These are phyloP conservation scores for Nothocercus julius DNA, from an alignment of 2,113 vertebrate genomes.

Conservation along the genomic window DNA sequence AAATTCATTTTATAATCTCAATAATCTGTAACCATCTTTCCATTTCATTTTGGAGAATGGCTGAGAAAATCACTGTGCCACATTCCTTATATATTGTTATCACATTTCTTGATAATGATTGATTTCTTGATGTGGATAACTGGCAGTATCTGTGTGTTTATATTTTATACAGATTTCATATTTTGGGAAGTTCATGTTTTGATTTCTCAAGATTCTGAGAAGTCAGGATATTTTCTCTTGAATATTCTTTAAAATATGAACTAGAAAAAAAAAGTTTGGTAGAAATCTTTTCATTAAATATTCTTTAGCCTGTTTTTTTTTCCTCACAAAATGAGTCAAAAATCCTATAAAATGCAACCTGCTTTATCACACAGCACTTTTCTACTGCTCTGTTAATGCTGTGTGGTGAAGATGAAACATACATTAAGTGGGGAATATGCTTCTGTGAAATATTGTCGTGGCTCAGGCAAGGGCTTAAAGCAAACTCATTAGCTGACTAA, in stretches of 20 bases:
- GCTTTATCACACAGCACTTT: background rate
- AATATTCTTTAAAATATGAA: background rate
- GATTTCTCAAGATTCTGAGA: background rate
- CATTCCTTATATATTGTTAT: background rate
- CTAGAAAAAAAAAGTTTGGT: background rate
- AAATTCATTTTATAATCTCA: conserved; percentile 58
- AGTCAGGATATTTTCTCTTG: background rate
- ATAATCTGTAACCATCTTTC: conserved; percentile 50
- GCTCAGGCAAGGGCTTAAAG: background rate
- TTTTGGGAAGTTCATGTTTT: background rate
- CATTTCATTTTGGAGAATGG: background rate
- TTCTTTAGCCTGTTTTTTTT: background rate
- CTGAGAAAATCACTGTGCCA: background rate
- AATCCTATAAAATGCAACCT: background rate
- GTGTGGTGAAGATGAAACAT: background rate
- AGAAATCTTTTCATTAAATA: background rate
- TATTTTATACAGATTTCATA: background rate
- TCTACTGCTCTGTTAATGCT: background rate
- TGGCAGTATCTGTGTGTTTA: background rate
- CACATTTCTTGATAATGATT: background rate
- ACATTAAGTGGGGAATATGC: background rate
- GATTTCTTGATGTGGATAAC: background rate
- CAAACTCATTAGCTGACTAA: background rate
- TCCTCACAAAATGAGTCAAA: background rate
- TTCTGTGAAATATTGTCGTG: background rate